Percentiles rank a stretch among this genome's conserved stretches.
phyloP scores from a whole-genome alignment of 1,140 invertebrate species.

The Solen grandis region DNA sequence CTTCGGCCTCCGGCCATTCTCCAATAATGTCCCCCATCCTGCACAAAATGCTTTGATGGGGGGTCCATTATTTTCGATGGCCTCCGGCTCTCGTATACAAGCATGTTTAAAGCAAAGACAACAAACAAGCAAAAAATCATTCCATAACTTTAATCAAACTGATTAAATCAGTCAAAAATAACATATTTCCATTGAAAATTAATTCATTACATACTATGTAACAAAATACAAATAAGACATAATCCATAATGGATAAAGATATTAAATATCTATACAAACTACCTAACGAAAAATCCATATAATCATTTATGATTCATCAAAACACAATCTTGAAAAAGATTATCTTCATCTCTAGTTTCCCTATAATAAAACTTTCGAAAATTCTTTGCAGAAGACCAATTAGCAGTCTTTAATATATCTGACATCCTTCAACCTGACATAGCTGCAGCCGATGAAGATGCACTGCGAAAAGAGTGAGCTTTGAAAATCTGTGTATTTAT shows the following conservation, averaged over 20 bases:
- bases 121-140: conserved; percentile 16
- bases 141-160: neutral
- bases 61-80: conserved; percentile 20
- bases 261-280: neutral
- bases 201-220: neutral
- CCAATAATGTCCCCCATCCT: conserved; percentile 1
- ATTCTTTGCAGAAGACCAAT: conserved; percentile 29
- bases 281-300: neutral
- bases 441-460: conserved; percentile 4
- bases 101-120: conserved; percentile 3
- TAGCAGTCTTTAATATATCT: conserved; percentile 6
- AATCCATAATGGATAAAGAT: neutral
- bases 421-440: neutral
- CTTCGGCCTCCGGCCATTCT: conserved; percentile 3
- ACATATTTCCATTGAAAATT: neutral
- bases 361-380: conserved; percentile 3
- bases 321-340: neutral
- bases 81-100: conserved; percentile 32
- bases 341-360: neutral
- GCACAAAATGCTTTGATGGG: conserved; percentile 4
- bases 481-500: conserved; percentile 17
- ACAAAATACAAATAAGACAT: neutral
- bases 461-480: conserved; percentile 25
- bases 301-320: neutral
- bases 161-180: neutral